Percentiles rank a stretch among this genome's conserved stretches.
phyloP scores from a whole-genome alignment of 2,888 invertebrate species.

The Drosophila anomelani region DNA sequence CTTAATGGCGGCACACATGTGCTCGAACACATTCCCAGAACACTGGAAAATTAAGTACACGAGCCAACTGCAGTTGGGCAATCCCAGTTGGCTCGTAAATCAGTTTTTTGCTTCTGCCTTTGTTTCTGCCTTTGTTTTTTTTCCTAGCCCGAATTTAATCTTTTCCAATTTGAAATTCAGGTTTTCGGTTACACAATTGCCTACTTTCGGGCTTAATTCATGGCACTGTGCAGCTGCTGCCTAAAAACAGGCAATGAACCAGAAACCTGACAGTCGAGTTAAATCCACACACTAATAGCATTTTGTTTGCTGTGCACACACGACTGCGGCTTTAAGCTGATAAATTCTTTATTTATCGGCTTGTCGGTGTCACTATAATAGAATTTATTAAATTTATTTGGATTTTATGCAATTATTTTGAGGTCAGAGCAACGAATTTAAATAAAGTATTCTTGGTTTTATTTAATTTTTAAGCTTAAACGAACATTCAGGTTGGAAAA shows the following conservation, averaged over 20 bases:
- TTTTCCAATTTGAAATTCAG: constrained; percentile 35
- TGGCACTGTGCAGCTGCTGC: constrained; percentile 21
- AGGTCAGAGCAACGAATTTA: not conserved
- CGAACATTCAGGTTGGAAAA: not conserved
- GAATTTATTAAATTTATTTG: constrained; percentile 1
- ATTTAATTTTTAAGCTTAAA: not conserved
- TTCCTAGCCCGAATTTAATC: constrained; percentile 26
- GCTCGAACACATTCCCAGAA: not conserved
- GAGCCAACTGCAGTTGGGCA: constrained; percentile 10
- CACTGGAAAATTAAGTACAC: constrained; percentile 22
- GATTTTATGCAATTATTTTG: not conserved
- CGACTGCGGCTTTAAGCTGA: constrained; percentile 7
- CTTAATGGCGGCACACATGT: constrained; percentile 29
- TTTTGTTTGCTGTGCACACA: constrained; percentile 1
- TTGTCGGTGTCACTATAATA: not conserved
- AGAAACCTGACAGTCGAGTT: constrained; percentile 1
- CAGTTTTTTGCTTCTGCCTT: constrained; percentile 12
- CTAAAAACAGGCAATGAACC: constrained; percentile 57
- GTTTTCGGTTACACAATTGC: constrained; percentile 22
- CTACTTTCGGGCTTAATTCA: constrained; percentile 37
- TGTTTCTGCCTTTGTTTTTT: not conserved
- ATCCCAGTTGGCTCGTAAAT: constrained; percentile 46
- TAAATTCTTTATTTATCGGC: not conserved
- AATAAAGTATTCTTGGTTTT: not conserved
- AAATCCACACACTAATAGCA: constrained; percentile 13